phyloP scores from a whole-genome alignment of 2,797 vertebrate species.

The Hydrolagus colliei region DNA sequence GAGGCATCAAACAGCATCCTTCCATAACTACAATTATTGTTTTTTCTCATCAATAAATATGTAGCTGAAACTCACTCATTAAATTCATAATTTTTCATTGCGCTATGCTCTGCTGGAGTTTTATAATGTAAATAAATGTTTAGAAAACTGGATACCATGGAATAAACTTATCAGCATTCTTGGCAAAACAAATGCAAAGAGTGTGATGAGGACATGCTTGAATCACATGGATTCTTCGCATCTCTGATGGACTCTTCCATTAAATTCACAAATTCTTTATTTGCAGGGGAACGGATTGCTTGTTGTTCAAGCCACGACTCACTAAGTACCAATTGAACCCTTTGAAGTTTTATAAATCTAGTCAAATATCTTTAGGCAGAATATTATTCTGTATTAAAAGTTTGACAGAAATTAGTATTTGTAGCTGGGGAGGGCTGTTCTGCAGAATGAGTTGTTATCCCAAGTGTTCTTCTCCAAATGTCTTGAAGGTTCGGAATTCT shows the following conservation, averaged over 20 bases:
- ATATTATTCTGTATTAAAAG: not conserved
- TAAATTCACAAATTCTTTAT: constrained; percentile 24
- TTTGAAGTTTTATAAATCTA: constrained; percentile 21
- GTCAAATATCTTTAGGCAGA: not conserved
- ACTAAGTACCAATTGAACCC: constrained; percentile 25
- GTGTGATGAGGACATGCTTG: not conserved
- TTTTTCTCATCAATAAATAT: constrained; percentile 4
- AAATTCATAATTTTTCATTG: constrained; percentile 17
- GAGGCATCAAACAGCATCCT: not conserved
- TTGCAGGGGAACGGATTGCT: constrained; percentile 9
- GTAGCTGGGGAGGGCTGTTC: no score
- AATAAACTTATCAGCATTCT: not conserved
- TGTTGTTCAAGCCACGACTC: constrained; percentile 12
- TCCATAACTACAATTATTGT: not conserved
- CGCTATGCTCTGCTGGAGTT: constrained; percentile 15
- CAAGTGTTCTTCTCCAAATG: no score
- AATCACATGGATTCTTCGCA: constrained; percentile 9
- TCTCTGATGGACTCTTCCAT: not conserved
- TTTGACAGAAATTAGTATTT: not conserved
- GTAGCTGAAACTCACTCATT: constrained; percentile 9
- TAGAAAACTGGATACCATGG: not conserved
- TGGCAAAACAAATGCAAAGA: constrained; percentile 12
- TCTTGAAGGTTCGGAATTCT: no score
- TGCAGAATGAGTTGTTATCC: no score
- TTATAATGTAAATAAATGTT: constrained; percentile 4